Conservation (phyloP, 2,888 invertebrate species). For the Dynastes grantii region DNA sequence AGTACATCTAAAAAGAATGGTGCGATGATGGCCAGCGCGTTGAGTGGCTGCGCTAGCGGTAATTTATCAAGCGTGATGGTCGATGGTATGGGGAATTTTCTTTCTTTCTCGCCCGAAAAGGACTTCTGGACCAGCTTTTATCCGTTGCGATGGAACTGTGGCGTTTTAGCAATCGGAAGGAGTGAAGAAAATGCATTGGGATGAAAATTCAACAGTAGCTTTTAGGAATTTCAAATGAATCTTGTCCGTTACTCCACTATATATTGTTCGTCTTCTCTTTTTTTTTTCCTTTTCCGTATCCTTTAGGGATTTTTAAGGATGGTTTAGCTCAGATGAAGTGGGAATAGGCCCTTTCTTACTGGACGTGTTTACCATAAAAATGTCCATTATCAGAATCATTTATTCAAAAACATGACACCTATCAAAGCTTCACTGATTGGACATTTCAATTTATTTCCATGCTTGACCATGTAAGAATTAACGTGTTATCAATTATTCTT, state of each 20-base stretch:
- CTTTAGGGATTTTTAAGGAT: not conserved
- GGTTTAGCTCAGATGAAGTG: too few species aligned
- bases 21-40: not conserved
- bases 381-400: too few species aligned
- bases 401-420: too few species aligned
- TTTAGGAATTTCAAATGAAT: slow-evolving; percentile 60
- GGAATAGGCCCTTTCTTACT: too few species aligned
- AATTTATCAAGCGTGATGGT: slow-evolving; percentile 34
- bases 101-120: not conserved
- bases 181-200: not conserved
- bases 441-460: too few species aligned
- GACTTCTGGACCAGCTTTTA: not conserved
- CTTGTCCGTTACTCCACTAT: slow-evolving; percentile 39
- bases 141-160: not conserved
- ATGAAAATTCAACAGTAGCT: slow-evolving; percentile 57
- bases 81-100: not conserved
- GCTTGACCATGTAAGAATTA: too few species aligned
- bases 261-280: slow-evolving; percentile 2
- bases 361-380: too few species aligned
- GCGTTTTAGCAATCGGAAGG: not conserved
- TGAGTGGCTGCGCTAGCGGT: not conserved
- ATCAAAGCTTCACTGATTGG: too few species aligned
- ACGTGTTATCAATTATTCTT: too few species aligned
- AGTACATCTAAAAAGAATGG: not conserved
- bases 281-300: not conserved